Conservation (phyloP, 2,888 invertebrate genomes). For the Brachyptera risi region DNA sequence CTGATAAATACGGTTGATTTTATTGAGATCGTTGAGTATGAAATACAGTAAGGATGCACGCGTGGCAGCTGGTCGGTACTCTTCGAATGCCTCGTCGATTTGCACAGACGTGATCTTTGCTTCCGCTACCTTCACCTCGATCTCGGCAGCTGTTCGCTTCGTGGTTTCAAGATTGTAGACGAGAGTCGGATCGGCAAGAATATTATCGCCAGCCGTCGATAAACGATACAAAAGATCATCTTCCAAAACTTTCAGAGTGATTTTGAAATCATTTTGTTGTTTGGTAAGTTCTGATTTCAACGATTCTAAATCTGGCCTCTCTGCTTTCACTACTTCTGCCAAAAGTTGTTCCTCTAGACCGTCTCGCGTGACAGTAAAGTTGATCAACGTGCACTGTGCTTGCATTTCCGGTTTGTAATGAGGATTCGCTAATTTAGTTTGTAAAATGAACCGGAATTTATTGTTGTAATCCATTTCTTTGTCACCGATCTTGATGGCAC, state of each 20-base stretch:
- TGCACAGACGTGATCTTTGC: slow-evolving; percentile 80
- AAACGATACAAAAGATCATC: slow-evolving; percentile 82
- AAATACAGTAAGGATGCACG: slow-evolving; percentile 90
- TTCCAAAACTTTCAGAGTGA: slow-evolving; percentile 85
- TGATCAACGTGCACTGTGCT: slow-evolving; percentile 91
- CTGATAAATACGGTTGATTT: slow-evolving; percentile 93
- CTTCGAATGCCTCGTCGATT: slow-evolving; percentile 88
- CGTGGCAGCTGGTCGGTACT: slow-evolving; percentile 79
- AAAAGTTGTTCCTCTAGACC: slow-evolving; percentile 90
- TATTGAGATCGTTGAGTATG: slow-evolving; percentile 84
- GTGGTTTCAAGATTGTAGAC: slow-evolving; percentile 92
- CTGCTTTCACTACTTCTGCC: slow-evolving; percentile 90
- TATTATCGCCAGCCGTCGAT: slow-evolving; percentile 87
- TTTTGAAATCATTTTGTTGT: slow-evolving; percentile 93
- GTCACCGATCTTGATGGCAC: slow-evolving; percentile 79
- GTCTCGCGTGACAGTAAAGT: slow-evolving; percentile 73
- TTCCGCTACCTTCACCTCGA: slow-evolving; percentile 80
- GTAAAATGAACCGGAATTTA: slow-evolving; percentile 76
- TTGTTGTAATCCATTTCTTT: slow-evolving; percentile 86
- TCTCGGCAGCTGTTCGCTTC: slow-evolving; percentile 87
- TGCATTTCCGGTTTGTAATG: slow-evolving; percentile 97
- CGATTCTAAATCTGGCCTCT: slow-evolving; percentile 84
- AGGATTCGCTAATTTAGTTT: slow-evolving; percentile 92
- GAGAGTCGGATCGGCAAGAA: slow-evolving; percentile 82
- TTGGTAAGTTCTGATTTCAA: slow-evolving; percentile 79